These are phyloP conservation scores for Ypsolopha sequella DNA, from an alignment of 2,888 invertebrate genomes.

Conservation along the genomic window DNA sequence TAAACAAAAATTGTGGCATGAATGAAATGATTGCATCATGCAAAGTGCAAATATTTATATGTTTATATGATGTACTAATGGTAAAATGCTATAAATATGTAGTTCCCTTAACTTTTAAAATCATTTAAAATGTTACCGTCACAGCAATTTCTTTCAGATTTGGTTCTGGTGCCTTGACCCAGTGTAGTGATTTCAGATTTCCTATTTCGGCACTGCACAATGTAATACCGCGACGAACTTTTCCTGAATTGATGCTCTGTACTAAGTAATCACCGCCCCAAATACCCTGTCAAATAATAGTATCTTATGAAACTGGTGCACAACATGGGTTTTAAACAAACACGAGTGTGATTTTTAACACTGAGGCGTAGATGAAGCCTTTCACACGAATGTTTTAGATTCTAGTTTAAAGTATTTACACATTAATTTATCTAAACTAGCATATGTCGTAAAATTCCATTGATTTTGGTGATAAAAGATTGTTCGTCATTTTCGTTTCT, in stretches of 20 bases:
- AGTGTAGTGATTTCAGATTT: conserved; percentile 24
- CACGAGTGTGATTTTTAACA: too few species aligned
- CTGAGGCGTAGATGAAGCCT: too few species aligned
- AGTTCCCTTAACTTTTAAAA: too few species aligned
- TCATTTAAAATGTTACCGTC: conserved; percentile 17
- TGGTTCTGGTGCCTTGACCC: conserved; percentile 21
- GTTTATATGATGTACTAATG: too few species aligned
- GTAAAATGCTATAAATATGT: too few species aligned
- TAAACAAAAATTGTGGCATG: background rate
- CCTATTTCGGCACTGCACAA: conserved; percentile 18
- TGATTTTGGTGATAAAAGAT: too few species aligned
- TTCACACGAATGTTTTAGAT: too few species aligned
- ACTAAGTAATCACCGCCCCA: conserved; percentile 22
- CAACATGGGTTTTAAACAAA: background rate
- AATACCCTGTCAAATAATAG: conserved; percentile 9
- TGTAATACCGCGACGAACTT: background rate
- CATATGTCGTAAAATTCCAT: too few species aligned
- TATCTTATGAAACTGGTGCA: background rate
- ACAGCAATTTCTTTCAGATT: conserved; percentile 20
- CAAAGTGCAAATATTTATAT: background rate
- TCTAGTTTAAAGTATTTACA: too few species aligned
- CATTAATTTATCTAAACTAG: too few species aligned
- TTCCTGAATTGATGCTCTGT: background rate
- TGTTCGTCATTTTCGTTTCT: too few species aligned
- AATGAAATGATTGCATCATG: background rate